A percentile compares a stretch with the other conserved stretches of the same genome.
Conservation (phyloP, 2,113 vertebrate species). For the Lepus americanus region DNA sequence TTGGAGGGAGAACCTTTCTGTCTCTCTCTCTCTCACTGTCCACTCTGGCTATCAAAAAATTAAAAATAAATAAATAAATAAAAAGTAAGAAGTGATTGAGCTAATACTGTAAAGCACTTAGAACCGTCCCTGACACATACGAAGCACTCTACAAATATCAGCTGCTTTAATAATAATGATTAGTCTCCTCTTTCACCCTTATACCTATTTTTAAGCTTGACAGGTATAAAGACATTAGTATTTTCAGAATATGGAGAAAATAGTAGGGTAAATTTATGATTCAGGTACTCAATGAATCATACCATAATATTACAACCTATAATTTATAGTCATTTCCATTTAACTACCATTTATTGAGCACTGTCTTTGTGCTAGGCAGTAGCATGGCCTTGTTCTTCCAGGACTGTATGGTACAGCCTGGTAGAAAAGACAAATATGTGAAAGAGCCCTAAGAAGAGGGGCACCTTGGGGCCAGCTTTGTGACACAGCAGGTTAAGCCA, state of each 20-base stretch:
- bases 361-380: not conserved
- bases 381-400: not conserved
- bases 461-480: no score
- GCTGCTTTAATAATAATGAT: not conserved
- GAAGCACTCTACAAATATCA: not conserved
- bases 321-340: not conserved
- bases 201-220: conserved; percentile 2
- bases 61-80: no score
- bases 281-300: not conserved
- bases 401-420: not conserved
- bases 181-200: not conserved
- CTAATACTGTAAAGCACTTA: not conserved
- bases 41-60: no score
- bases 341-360: not conserved
- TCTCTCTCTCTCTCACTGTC: no score
- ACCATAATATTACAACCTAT: not conserved
- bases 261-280: not conserved
- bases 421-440: not conserved
- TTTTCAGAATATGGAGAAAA: not conserved
- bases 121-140: not conserved
- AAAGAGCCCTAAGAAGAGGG: not conserved
- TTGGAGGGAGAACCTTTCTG: no score
- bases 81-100: not conserved
- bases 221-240: not conserved
- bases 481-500: no score